phyloP scores from a whole-genome alignment of 2,888 invertebrate genomes.

The Mesopsocus fuscifrons region DNA sequence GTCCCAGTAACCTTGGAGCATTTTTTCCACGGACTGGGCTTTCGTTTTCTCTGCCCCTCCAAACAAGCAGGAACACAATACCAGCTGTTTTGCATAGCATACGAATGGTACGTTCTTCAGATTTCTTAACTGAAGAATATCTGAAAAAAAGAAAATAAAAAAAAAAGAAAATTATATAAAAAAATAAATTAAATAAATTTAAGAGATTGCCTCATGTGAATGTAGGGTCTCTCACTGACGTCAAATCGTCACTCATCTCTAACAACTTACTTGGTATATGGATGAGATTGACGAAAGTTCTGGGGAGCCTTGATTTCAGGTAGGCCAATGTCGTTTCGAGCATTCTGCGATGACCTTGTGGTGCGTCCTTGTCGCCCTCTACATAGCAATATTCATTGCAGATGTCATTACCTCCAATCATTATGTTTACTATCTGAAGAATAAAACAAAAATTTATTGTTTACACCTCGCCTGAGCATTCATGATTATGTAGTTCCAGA shows the following conservation, averaged over 20 bases:
- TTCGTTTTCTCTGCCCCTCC: conserved; percentile 14
- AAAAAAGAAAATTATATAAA: too few species aligned
- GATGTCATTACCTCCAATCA: conserved; percentile 16
- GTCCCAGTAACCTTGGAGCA: conserved; percentile 15
- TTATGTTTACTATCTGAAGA: conserved; percentile 14
- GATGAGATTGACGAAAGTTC: conserved; percentile 15
- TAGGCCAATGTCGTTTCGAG: conserved; percentile 13
- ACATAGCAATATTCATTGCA: conserved; percentile 15
- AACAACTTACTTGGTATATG: conserved; percentile 15
- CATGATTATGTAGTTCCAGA: too few species aligned
- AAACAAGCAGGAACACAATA: conserved; percentile 15
- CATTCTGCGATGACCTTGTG: conserved; percentile 12
- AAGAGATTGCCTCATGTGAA: too few species aligned
- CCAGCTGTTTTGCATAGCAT: conserved; percentile 15
- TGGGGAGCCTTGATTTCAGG: conserved; percentile 13
- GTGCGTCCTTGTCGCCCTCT: conserved; percentile 12
- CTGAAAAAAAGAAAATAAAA: conserved; percentile 11
- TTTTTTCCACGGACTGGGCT: conserved; percentile 13
- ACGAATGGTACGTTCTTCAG: conserved; percentile 15
- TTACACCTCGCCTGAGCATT: too few species aligned
- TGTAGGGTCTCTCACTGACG: too few species aligned
- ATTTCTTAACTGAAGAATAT: conserved; percentile 13
- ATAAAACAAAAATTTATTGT: too few species aligned
- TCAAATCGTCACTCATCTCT: too few species aligned
- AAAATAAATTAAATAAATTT: too few species aligned